Base-by-base conservation (phyloP, 1,140 invertebrate genomes). In the Aricia agestis region DNA sequence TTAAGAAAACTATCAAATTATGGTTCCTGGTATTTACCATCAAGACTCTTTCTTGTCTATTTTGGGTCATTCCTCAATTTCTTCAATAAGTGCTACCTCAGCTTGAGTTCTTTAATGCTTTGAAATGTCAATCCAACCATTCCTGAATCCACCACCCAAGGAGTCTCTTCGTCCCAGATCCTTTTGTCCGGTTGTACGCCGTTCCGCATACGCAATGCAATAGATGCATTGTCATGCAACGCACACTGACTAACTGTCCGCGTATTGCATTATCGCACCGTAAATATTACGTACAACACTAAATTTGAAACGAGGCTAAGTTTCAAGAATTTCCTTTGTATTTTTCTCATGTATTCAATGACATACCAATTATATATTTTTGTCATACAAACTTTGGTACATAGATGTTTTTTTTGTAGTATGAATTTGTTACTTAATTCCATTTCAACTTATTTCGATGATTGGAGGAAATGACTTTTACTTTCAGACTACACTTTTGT, bases 131-230 rank as follows among this genome's bases (percentile, higher is more conserved):
- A 36, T 6, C 5, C 9, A 36, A 36, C 5, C 1, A 52, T 52
- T 52, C 45, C 11, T 52, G 17, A 19, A 42, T 57, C 45, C 68
- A 72, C 87, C 84, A 88, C 85, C 84, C 82, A 89, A 77, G 74
- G 77, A 72, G 87, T 77, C 78, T 76, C 72, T 83, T 65, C 75
- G 75, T 70, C 61, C 59, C 36, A 70, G 58, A 63, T 65, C 59
- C 18, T 65, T 59, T 70, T 65, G 68, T 70, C 68, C 36, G 68
- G 68, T 36, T 42, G 36, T 25, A 25, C 32, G 9, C 59, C 72
- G 76, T 73, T 72, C 57, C 73, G 85, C 82, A 88, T 88, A 87
- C 82, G 66, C 82, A 89, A 84, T 86, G 80, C 78, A 78, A 67
- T 70, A 69, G 66, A 74, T 73, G 72, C 70, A 78, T 85, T 85